These are phyloP conservation scores for Monochamus alternatus DNA, from an alignment of 2,888 invertebrate species.

Conservation along the genomic window DNA sequence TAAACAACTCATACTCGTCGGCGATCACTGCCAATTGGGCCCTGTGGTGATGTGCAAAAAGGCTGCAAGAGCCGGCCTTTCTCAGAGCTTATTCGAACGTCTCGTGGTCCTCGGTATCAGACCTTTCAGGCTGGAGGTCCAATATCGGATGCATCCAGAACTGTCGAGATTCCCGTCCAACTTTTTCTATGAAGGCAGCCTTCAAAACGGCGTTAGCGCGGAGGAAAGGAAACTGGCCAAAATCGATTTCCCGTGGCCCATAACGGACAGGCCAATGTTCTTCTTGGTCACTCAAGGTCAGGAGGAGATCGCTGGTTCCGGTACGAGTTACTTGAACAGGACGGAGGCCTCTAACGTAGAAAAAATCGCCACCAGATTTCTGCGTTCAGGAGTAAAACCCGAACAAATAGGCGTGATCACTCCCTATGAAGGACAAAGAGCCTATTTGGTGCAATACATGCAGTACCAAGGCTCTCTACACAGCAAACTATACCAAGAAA, in stretches of 20 bases:
- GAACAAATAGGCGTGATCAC: slow-evolving; percentile 99
- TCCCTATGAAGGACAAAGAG: slow-evolving; percentile 98
- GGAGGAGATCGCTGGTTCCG: slow-evolving; percentile 98
- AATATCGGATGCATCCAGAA: slow-evolving; percentile 99
- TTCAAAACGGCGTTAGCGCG: slow-evolving; percentile 99
- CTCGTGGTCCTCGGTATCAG: slow-evolving; percentile 97
- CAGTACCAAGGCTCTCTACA: slow-evolving; percentile 98
- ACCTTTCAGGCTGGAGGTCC: slow-evolving; percentile 96
- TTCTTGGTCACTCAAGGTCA: slow-evolving; percentile 99
- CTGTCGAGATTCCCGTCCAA: slow-evolving; percentile 98
- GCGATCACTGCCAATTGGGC: slow-evolving; percentile 99
- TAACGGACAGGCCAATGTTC: slow-evolving; percentile 97
- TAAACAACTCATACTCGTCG: slow-evolving; percentile 96
- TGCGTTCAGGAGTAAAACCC: slow-evolving; percentile 95
- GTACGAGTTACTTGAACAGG: slow-evolving; percentile 98
- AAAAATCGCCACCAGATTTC: slow-evolving; percentile 95
- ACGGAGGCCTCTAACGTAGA: slow-evolving; percentile 99
- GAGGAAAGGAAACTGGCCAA: slow-evolving; percentile 92
- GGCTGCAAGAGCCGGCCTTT: slow-evolving; percentile 96
- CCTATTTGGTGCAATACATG: slow-evolving; percentile 98
- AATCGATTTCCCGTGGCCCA: slow-evolving; percentile 98
- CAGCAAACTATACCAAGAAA: slow-evolving; percentile 97
- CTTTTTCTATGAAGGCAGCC: slow-evolving; percentile 98
- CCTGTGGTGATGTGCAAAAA: slow-evolving; percentile 99
- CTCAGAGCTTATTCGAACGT: slow-evolving; percentile 97